A percentile compares a stretch with the other conserved stretches of the same genome.
phyloP scores from a whole-genome alignment of 2,797 vertebrate species.

The Pseudochirops cupreus region DNA sequence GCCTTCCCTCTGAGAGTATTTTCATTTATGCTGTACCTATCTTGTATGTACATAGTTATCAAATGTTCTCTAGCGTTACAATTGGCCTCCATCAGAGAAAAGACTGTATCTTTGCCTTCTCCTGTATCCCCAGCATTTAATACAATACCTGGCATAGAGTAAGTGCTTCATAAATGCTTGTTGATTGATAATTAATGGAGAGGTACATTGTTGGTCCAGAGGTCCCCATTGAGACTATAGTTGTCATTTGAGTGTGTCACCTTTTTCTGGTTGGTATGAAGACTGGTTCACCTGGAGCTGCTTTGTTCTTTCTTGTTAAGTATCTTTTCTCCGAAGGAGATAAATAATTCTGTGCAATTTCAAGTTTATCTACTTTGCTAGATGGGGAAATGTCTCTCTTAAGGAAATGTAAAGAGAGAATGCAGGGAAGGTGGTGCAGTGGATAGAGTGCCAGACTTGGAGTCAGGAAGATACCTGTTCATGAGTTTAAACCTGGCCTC shows the following conservation, averaged over 20 bases:
- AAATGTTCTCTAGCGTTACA: neutral
- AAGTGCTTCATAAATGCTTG: neutral
- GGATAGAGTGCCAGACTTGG: neutral
- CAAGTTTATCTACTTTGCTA: slow-evolving; percentile 56
- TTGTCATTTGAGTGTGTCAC: slow-evolving; percentile 8
- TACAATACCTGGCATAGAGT: neutral
- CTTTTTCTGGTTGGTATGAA: slow-evolving; percentile 54
- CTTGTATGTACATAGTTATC: neutral
- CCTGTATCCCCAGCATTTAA: neutral
- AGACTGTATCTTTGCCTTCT: neutral
- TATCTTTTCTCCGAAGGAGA: slow-evolving; percentile 57
- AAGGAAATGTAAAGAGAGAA: slow-evolving; percentile 60
- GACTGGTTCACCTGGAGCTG: slow-evolving; percentile 45
- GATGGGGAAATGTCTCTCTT: slow-evolving; percentile 63
- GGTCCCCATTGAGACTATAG: neutral
- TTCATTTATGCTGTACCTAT: neutral
- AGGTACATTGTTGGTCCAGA: slow-evolving; percentile 2
- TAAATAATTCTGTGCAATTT: slow-evolving; percentile 48
- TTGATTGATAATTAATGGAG: neutral
- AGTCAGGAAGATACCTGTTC: neutral
- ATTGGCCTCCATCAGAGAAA: neutral
- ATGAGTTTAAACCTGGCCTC: neutral
- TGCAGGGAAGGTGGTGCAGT: neutral
- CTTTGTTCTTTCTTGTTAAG: slow-evolving; percentile 67
- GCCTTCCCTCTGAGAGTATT: neutral